Evolutionary conservation across 2,113 vertebrate species (phyloP).

Genomic region (Austrofundulus limnaeus): DNA sequence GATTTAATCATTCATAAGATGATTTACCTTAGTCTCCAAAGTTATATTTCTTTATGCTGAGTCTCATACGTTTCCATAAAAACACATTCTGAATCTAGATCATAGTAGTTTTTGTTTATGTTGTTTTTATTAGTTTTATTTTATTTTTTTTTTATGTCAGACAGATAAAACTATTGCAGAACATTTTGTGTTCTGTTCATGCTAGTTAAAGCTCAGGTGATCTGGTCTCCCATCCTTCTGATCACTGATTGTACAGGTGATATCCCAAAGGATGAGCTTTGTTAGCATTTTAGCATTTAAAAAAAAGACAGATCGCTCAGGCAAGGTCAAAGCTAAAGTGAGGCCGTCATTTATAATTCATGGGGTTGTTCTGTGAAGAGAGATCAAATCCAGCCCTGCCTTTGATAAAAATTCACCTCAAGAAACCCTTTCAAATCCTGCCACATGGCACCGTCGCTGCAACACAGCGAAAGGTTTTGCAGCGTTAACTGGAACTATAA

Average conservation of each 20-base stretch:
- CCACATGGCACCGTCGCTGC: constrained; percentile 30
- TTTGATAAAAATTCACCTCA: constrained; percentile 43
- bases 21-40: constrained; percentile 47
- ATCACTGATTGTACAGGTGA: constrained; percentile 51
- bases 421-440: constrained; percentile 44
- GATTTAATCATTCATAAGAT: constrained; percentile 68
- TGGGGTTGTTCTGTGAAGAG: constrained; percentile 48
- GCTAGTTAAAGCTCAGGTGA: constrained; percentile 35
- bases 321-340: constrained; percentile 67
- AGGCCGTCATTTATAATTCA: constrained; percentile 72
- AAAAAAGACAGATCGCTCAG: constrained; percentile 51
- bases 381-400: constrained; percentile 53
- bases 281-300: constrained; percentile 54
- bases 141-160: background rate
- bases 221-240: constrained; percentile 26
- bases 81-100: background rate
- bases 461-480: constrained; percentile 34
- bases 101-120: background rate
- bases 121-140: background rate
- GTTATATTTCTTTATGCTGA: constrained; percentile 37
- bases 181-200: background rate
- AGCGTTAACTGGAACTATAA: constrained; percentile 43
- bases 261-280: constrained; percentile 34
- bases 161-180: background rate
- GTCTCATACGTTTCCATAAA: constrained; percentile 15